A percentile compares a stretch with the other conserved stretches of the same genome.
Conservation (phyloP, 2,113 vertebrate genomes). For the Brevimyrus niger region DNA sequence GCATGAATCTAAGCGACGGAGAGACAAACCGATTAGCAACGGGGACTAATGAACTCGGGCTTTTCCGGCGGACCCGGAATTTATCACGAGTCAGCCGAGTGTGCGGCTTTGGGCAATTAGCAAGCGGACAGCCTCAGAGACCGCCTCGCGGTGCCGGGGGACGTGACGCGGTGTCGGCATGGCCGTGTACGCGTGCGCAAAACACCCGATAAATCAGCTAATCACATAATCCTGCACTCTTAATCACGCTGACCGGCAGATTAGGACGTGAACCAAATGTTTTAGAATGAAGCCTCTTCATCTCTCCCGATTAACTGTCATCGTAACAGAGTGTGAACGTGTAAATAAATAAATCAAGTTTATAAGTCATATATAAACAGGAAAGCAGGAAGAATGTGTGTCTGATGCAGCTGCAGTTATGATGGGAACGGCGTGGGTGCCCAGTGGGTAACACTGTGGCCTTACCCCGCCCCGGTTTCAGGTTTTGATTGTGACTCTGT, state of each 20-base stretch:
- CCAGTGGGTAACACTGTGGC: no score
- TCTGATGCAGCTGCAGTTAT: background rate
- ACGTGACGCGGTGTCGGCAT: background rate
- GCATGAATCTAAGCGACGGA: background rate
- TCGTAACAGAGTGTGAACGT: background rate
- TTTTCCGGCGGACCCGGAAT: background rate
- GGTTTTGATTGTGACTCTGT: background rate
- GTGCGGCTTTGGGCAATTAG: constrained; percentile 1
- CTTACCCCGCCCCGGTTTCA: background rate
- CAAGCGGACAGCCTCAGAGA: background rate
- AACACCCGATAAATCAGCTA: background rate
- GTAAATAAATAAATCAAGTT: background rate
- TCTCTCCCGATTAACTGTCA: background rate
- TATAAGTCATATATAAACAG: background rate
- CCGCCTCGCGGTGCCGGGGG: constrained; percentile 29
- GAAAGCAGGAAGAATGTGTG: background rate
- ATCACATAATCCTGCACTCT: background rate
- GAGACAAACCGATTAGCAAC: background rate
- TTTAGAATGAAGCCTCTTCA: background rate
- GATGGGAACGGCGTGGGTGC: background rate
- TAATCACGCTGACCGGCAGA: background rate
- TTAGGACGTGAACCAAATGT: background rate
- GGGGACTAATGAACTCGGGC: background rate
- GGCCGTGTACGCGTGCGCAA: background rate
- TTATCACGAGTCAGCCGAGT: constrained; percentile 4